Evolutionary conservation across 2,797 vertebrate species (phyloP).

Genomic region (Anas georgica): DNA sequence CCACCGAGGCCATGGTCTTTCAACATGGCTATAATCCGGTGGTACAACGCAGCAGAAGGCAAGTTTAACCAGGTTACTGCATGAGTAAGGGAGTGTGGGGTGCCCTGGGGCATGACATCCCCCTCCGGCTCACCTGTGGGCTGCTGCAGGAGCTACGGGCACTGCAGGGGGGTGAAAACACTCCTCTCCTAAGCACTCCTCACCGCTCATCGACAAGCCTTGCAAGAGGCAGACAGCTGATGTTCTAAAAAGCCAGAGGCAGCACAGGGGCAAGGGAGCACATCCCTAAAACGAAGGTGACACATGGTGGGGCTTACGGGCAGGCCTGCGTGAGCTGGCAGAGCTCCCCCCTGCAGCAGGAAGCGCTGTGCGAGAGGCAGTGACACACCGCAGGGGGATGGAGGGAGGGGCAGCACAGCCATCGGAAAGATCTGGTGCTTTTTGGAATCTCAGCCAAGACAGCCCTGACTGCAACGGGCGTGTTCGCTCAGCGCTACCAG

Average conservation of each 20-base stretch:
- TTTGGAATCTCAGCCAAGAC: neutral
- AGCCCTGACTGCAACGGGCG: neutral
- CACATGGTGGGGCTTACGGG: neutral
- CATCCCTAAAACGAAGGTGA: neutral
- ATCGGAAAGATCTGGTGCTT: neutral
- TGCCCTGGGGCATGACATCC: neutral
- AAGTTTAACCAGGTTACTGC: too few relatives aligned
- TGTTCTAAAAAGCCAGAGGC: neutral
- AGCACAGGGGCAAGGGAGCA: neutral
- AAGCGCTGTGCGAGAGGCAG: neutral
- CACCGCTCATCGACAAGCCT: neutral
- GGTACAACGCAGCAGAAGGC: neutral
- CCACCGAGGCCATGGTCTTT: neutral
- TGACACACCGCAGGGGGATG: neutral
- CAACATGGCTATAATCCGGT: neutral
- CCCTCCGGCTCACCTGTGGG: rapidly evolving
- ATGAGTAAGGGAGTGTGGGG: neutral
- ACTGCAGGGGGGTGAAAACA: neutral
- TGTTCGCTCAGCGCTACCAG: neutral
- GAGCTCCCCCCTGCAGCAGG: neutral
- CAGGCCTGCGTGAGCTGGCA: neutral
- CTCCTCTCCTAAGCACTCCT: neutral
- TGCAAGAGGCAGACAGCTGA: neutral
- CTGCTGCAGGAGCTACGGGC: neutral
- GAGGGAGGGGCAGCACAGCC: conserved; percentile 21